phyloP scores from a whole-genome alignment of 1,140 invertebrate genomes.

The Diprion similis region DNA sequence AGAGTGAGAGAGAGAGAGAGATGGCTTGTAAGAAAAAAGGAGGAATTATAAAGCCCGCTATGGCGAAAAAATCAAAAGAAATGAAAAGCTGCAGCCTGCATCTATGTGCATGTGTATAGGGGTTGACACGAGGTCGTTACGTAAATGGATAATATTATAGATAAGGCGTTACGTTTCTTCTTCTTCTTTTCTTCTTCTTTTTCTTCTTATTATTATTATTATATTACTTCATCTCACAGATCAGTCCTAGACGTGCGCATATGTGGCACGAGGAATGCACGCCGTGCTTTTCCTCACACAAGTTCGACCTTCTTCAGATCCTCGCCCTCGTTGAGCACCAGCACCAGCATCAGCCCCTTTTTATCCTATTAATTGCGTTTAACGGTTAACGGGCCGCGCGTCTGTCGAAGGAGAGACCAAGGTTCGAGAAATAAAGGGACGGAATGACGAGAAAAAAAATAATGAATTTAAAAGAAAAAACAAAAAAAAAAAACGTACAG shows the following conservation, averaged over 20 bases:
- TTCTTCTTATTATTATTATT: too few species aligned
- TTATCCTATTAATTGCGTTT: background rate
- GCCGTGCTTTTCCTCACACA: background rate
- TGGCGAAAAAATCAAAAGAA: slow-evolving; percentile 9
- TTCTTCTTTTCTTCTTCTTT: too few species aligned
- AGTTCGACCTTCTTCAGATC: background rate
- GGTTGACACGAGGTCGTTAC: slow-evolving; percentile 19
- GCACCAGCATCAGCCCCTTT: too few species aligned
- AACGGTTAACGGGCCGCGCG: background rate
- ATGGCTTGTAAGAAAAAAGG: background rate
- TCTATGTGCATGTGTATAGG: slow-evolving; percentile 21
- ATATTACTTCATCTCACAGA: too few species aligned
- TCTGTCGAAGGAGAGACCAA: background rate
- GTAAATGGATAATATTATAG: background rate
- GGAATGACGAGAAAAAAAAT: too few species aligned
- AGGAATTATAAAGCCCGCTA: background rate
- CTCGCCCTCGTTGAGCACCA: too few species aligned
- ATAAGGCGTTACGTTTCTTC: background rate
- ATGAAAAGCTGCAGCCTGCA: background rate
- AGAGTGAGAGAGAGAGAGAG: background rate
- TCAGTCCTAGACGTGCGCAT: too few species aligned
- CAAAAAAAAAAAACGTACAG: background rate
- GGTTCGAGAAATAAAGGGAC: too few species aligned
- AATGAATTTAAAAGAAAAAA: background rate
- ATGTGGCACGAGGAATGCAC: too few species aligned